Evolutionary conservation across 1,140 invertebrate genomes (phyloP).

Genomic region (Drosophila sturtevanti): DNA sequence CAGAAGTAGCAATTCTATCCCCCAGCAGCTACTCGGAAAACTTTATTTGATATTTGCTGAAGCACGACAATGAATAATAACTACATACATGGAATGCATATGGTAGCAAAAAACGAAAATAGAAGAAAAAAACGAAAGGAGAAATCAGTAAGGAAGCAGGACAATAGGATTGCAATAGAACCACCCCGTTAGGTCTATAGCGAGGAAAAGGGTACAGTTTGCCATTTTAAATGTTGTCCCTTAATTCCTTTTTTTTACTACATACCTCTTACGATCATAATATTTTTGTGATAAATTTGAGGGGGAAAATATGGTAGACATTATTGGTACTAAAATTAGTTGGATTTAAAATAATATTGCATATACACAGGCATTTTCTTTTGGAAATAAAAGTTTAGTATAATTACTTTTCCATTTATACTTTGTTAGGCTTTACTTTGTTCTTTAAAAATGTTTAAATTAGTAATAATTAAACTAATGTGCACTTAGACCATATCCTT

Average conservation of each 20-base stretch:
- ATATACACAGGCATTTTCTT: no score
- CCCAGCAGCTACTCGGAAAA: slow-evolving; percentile 50
- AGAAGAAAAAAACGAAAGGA: neutral
- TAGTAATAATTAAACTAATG: no score
- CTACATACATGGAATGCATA: slow-evolving; percentile 69
- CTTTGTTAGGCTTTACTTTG: no score
- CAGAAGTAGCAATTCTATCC: slow-evolving; percentile 28
- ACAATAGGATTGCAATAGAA: neutral
- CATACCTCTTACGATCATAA: neutral
- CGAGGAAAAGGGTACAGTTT: neutral
- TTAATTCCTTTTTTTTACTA: neutral
- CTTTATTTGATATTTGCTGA: slow-evolving; percentile 73
- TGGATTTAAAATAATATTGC: no score
- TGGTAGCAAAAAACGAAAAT: slow-evolving; percentile 44
- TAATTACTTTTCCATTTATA: no score
- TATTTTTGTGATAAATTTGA: neutral
- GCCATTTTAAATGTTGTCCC: slow-evolving; percentile 1
- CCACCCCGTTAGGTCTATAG: neutral
- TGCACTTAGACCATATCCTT: no score
- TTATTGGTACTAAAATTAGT: no score
- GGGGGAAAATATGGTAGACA: neutral
- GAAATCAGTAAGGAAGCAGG: neutral
- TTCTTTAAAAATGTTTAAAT: no score
- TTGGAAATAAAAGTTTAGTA: no score
- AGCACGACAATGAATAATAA: slow-evolving; percentile 79